Conservation (phyloP, 2,797 vertebrate genomes). For the Podargus strigoides region DNA sequence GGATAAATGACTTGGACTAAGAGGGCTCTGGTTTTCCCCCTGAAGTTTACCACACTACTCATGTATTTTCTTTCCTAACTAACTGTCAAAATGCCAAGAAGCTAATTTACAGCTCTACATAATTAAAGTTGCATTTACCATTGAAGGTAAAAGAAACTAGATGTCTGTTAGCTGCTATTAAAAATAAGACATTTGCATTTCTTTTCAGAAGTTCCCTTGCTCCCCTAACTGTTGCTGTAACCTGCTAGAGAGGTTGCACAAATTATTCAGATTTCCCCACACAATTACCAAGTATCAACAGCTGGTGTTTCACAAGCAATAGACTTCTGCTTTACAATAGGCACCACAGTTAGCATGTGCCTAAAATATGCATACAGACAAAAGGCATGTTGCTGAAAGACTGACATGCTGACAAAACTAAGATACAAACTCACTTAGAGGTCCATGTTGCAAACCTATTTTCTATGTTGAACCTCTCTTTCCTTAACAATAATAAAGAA, state of each 20-base stretch:
- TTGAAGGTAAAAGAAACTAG: background rate
- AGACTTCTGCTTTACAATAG: background rate
- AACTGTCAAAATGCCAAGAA: constrained; percentile 13
- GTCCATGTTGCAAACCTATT: background rate
- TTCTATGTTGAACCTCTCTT: background rate
- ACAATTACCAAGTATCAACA: background rate
- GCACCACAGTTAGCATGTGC: background rate
- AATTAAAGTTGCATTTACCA: background rate
- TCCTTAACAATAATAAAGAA: background rate
- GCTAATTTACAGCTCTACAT: background rate
- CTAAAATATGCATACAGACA: background rate
- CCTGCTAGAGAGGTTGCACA: background rate
- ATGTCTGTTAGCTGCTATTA: background rate
- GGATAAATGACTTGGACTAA: background rate
- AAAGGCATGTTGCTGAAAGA: background rate
- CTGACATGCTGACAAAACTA: background rate
- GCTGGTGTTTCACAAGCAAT: background rate
- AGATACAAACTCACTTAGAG: rapidly evolving
- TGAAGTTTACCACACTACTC: background rate
- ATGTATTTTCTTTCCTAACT: background rate
- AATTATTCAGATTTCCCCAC: background rate
- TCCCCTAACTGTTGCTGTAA: background rate
- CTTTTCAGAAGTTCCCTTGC: background rate
- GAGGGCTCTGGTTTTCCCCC: background rate
- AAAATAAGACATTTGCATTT: background rate